Evolutionary conservation across 2,888 invertebrate species (phyloP).

Genomic region (Abscondita cerata): DNA sequence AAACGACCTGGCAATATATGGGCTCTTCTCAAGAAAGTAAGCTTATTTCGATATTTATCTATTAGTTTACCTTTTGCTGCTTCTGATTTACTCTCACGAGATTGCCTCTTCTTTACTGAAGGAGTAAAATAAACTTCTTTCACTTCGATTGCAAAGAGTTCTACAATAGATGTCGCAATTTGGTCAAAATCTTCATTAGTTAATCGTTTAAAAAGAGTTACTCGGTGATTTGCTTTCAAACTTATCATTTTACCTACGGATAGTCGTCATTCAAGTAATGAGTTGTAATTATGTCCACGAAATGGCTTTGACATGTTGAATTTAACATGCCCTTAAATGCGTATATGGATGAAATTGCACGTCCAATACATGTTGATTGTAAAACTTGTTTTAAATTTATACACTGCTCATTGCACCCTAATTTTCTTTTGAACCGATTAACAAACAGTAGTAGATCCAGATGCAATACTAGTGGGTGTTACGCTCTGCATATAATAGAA

Average conservation of each 20-base stretch:
- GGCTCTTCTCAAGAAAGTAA: slow-evolving; percentile 12
- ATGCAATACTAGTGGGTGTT: too few species aligned
- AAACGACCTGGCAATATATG: not conserved
- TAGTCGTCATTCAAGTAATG: not conserved
- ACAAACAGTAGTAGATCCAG: too few species aligned
- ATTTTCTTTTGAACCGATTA: too few species aligned
- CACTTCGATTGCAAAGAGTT: slow-evolving; percentile 2
- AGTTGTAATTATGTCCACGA: not conserved
- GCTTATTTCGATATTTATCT: slow-evolving; percentile 17
- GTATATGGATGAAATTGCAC: not conserved
- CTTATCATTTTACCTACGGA: not conserved
- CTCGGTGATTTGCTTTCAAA: not conserved
- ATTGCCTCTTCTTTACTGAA: slow-evolving; percentile 1
- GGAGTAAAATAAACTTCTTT: slow-evolving; percentile 13
- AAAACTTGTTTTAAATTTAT: not conserved
- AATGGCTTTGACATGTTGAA: not conserved
- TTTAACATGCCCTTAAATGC: not conserved
- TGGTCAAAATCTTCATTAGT: slow-evolving; percentile 8
- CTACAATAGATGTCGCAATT: slow-evolving; percentile 1
- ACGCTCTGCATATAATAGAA: too few species aligned
- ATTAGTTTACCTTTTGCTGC: slow-evolving; percentile 18
- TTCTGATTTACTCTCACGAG: slow-evolving; percentile 13
- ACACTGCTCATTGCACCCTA: too few species aligned
- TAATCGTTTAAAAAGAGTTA: slow-evolving; percentile 11
- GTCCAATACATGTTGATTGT: not conserved